Percentiles rank a stretch among this genome's conserved stretches.
Evolutionary conservation across 2,113 vertebrate species (phyloP).

Genomic region (Elaphurus davidianus): DNA sequence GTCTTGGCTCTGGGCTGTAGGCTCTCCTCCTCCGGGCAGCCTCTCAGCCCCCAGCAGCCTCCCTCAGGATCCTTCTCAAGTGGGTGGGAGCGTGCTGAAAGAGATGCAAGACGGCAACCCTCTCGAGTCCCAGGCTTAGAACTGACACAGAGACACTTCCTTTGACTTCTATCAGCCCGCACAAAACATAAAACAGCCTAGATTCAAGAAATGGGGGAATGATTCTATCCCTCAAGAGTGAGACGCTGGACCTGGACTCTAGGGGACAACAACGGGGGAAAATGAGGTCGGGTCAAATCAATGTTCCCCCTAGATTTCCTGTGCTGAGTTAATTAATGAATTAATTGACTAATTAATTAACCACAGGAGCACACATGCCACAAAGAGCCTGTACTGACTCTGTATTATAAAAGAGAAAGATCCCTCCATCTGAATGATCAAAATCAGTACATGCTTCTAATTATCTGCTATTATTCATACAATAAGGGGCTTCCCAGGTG

Average conservation of each 20-base stretch:
- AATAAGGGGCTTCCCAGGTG: background rate
- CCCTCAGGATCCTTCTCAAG: background rate
- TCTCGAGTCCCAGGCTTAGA: background rate
- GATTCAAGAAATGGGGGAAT: background rate
- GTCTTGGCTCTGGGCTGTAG: fast-evolving
- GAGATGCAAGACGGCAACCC: background rate
- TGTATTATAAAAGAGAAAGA: background rate
- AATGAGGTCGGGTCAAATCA: background rate
- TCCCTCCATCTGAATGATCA: background rate
- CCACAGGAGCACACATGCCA: background rate
- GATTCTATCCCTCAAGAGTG: background rate
- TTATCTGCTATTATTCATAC: background rate
- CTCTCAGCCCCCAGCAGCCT: too few species aligned
- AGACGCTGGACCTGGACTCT: background rate
- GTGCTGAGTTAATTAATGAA: background rate
- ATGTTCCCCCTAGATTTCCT: background rate
- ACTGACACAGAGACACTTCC: background rate
- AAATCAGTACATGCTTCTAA: background rate
- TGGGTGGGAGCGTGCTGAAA: background rate
- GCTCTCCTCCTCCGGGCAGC: background rate
- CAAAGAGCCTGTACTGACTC: background rate
- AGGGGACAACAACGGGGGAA: background rate
- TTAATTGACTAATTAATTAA: background rate
- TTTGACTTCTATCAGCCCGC: background rate
- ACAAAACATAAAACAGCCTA: background rate